Evolutionary conservation across 1,140 invertebrate species (phyloP).

Genomic region (Conus ventricosus): DNA sequence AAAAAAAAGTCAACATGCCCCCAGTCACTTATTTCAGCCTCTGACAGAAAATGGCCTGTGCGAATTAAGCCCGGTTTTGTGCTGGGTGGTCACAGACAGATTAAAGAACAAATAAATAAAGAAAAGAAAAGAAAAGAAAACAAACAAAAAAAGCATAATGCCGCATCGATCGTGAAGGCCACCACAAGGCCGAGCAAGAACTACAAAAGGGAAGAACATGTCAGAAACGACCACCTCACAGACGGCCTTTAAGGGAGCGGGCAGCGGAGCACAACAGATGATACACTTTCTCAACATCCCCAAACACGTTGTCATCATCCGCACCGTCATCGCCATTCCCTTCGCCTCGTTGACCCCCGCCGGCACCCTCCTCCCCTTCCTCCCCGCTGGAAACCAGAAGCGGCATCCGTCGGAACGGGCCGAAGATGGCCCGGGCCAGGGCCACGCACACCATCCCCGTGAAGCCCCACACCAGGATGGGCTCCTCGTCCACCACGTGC

Average conservation of each 20-base stretch:
- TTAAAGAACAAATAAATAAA: no score
- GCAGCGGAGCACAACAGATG: background rate
- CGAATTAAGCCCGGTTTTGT: no score
- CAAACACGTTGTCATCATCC: constrained; percentile 16
- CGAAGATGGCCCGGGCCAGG: constrained; percentile 13
- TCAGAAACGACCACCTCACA: background rate
- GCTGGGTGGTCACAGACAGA: no score
- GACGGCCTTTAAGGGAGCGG: background rate
- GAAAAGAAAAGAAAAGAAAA: background rate
- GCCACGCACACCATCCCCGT: constrained; percentile 9
- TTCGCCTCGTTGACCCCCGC: background rate
- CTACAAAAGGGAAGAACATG: no score
- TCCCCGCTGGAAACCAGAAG: background rate
- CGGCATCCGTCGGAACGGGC: background rate
- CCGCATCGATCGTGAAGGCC: no score
- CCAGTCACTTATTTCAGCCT: no score
- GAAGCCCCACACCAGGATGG: background rate
- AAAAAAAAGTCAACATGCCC: no score
- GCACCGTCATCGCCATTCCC: background rate
- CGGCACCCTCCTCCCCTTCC: background rate
- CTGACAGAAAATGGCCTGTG: no score
- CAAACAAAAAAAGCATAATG: background rate
- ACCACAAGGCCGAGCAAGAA: no score
- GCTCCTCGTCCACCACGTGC: background rate
- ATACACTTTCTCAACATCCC: background rate